Base-by-base conservation (phyloP, 2,797 vertebrate species). In the Sebastes itinus region DNA sequence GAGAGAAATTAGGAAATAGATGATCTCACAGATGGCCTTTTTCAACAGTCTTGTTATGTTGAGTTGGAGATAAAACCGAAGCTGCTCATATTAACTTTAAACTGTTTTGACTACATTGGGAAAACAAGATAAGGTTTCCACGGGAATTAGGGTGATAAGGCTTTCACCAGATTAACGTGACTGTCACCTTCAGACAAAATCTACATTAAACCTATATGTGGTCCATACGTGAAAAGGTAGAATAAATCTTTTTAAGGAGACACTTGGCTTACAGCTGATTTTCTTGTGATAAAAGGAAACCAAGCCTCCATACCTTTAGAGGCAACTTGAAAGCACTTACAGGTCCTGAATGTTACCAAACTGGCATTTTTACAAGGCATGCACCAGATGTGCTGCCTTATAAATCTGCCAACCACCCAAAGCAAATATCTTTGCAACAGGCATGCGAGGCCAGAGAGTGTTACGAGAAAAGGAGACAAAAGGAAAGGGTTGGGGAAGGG, bases 361-460 rank as follows among this genome's bases (percentile, higher is more conserved):
- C 71, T 86, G 92, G 89, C 88, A 87, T 90, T 94, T 95, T 94
- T 94, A 93, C 88, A 89, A 83, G 92, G 76, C 59, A 27, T 72
- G 76, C 74, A 67, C 90, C 95, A 95, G 93, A 95, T 95, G 93
- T 93, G 83, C 88, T 58, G 76, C 82, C 91, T 82, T 86, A 88
- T 94, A 95, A 95, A 95, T 92, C 91, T 93, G 88, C 86, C 87
- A 82, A 88, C 75, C 81, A 65, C 81, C 75, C 64, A 67, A 63
- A 84, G 77, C 72, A 83, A 90, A 77, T 87, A 85, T 86, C 88
- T 91, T 80, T 80, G 81, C 78, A 85, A 18, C 80, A 89, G 79
- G 80, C 80, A 20, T 38, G 70, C 8, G 18, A 80, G 63, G 63
- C 77, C 14, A 67, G 72, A 82, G 56, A 75, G 69, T 71, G 56